Base-by-base conservation (phyloP, 2,888 invertebrate genomes). In the Trissolcus brochymenae region DNA sequence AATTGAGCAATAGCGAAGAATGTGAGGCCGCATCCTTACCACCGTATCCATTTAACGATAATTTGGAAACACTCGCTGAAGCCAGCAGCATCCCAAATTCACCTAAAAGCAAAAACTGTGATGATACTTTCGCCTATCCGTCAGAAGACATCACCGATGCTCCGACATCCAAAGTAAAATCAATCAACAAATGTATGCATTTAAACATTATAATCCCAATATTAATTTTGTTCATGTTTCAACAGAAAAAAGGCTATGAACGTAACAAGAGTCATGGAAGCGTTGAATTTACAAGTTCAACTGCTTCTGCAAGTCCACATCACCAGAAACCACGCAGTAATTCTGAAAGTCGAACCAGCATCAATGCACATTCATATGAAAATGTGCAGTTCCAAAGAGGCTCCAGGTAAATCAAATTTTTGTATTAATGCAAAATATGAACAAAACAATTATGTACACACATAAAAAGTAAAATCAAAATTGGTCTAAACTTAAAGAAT, bases 11-110 rank as follows among this genome's bases (percentile, higher is more conserved):
- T 71, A 82, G 79, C 62, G 83, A 80, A 57, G 78, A 76, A 2
- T 78, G 73, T 19, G 88, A 86, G 17, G 91, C 91, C 0, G 90
- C 91, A 2, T 88, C 88, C 1, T 87, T 91, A 35, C 90, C 92
- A 16, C 90, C 91, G 17, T 90, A 91, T 16, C 85, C 87, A 0
- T 86, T 84, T 61, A 82, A 86, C 74, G 85, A 89, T 51, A 83
- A 86, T 66, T 74, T 86, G 41, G 84, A 87, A 68, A 84, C 91
- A 87, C 3, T 91, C 89, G 35, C 90, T 88, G 60, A 88, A 90
- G 55, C 87, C 87, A 82, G 90, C 90, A 81, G 90, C 90, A 81
- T 82, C 4, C 84, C 86, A 4, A 87, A 84, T 59, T 82, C 86
- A 0, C 85, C 86, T 0, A 82, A 82, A 6, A 83, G 80, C 61